phyloP scores from a whole-genome alignment of 2,888 invertebrate genomes.

The Lasioglossum lativentre region DNA sequence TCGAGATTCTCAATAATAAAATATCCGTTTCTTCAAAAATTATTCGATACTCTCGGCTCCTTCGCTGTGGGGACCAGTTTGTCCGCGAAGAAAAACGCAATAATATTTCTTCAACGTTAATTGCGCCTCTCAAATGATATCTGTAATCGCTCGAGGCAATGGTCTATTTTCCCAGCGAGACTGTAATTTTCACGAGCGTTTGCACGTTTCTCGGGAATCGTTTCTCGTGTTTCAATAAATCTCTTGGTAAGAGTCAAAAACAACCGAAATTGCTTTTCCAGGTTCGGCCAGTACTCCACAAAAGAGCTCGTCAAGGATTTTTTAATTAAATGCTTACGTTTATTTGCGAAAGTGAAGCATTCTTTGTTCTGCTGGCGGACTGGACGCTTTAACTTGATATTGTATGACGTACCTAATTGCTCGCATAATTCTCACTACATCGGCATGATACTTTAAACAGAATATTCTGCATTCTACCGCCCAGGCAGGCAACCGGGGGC shows the following conservation, averaged over 20 bases:
- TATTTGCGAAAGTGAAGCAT: not conserved
- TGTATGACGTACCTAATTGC: no score
- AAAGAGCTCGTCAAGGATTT: constrained; percentile 9
- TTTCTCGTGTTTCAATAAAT: not conserved
- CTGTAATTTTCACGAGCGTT: not conserved
- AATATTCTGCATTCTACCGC: not conserved
- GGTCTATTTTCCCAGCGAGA: not conserved
- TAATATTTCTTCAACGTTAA: not conserved
- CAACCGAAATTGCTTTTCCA: not conserved
- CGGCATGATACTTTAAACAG: not conserved
- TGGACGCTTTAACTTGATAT: not conserved
- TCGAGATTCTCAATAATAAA: not conserved
- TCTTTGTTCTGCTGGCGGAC: not conserved
- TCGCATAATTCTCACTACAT: not conserved
- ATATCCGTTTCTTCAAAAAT: not conserved
- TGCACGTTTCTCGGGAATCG: no score
- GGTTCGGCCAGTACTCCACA: not conserved
- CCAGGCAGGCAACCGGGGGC: not conserved
- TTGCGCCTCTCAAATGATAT: not conserved
- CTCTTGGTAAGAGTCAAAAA: not conserved
- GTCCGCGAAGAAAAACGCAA: not conserved
- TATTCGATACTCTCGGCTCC: not conserved
- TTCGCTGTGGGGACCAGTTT: not conserved
- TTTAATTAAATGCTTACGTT: constrained; percentile 40
- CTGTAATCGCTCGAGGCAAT: not conserved